phyloP scores from a whole-genome alignment of 1,140 invertebrate species.

The Drosophila albomicans region DNA sequence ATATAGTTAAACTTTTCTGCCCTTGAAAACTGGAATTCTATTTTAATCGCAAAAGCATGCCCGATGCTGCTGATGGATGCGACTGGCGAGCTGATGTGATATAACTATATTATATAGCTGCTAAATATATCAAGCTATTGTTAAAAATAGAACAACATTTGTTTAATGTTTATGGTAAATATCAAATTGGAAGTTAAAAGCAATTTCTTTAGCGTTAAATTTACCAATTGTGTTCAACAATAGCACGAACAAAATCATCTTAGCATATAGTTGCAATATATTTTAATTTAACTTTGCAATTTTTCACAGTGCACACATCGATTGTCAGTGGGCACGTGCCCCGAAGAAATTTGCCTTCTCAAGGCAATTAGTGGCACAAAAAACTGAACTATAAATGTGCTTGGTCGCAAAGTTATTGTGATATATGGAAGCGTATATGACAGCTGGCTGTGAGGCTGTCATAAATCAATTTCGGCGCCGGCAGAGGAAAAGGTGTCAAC shows the following conservation, averaged over 20 bases:
- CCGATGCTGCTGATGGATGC: not conserved
- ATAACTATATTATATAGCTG: not conserved
- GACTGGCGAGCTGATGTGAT: not conserved
- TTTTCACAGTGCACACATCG: constrained; percentile 22
- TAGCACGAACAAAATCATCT: no score
- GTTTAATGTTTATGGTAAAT: no score
- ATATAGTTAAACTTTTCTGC: not conserved
- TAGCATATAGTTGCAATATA: no score
- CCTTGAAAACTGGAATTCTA: not conserved
- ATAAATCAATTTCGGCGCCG: constrained; percentile 66
- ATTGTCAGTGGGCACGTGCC: constrained; percentile 49
- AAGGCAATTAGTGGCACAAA: constrained; percentile 60
- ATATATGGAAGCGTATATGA: constrained; percentile 48
- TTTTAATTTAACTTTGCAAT: not conserved
- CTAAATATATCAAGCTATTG: no score
- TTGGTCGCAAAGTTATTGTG: constrained; percentile 28
- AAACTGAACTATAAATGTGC: constrained; percentile 18
- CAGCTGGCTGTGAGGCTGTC: constrained; percentile 39
- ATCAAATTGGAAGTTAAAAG: no score
- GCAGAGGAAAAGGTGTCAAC: constrained; percentile 44
- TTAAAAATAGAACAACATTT: no score
- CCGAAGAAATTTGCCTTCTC: constrained; percentile 41
- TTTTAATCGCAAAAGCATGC: not conserved
- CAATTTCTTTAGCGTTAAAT: no score
- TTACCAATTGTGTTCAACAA: no score